phyloP scores from a whole-genome alignment of 2,888 invertebrate species.

The Epiblema foenella region DNA sequence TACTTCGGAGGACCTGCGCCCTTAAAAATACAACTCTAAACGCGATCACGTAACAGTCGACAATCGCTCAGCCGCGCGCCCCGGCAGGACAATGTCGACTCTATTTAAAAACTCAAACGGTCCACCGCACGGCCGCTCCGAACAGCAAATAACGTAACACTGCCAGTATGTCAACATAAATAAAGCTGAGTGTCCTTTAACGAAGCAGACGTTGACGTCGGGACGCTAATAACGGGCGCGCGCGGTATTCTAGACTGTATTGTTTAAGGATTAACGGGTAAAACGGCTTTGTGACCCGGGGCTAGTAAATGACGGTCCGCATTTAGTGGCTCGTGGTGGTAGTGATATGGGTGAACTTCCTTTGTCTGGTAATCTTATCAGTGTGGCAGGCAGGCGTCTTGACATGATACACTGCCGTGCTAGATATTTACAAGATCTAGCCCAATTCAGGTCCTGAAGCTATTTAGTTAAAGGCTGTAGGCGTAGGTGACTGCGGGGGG shows the following conservation, averaged over 20 bases:
- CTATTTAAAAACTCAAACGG: conserved; percentile 63
- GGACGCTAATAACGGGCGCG: conserved; percentile 71
- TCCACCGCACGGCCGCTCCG: conserved; percentile 59
- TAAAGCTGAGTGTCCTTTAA: conserved; percentile 84
- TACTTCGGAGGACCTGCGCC: conserved; percentile 54
- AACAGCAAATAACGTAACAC: conserved; percentile 79
- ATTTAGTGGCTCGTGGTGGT: conserved; percentile 78
- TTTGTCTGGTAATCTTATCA: conserved; percentile 85
- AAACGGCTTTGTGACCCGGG: conserved; percentile 54
- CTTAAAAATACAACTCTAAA: conserved; percentile 64
- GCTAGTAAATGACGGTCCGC: conserved; percentile 80
- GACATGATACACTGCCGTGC: conserved; percentile 79
- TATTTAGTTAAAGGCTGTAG: conserved; percentile 37
- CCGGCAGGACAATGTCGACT: conserved; percentile 60
- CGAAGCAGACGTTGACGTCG: conserved; percentile 81
- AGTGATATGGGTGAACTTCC: conserved; percentile 84
- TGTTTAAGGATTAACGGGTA: conserved; percentile 62
- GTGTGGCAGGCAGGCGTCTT: conserved; percentile 72
- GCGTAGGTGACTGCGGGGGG: not conserved
- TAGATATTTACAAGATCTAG: conserved; percentile 64
- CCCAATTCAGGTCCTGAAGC: conserved; percentile 41
- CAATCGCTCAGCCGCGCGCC: conserved; percentile 58
- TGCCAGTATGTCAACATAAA: conserved; percentile 83
- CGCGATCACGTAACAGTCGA: conserved; percentile 61
- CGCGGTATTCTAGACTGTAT: conserved; percentile 68